A percentile compares a stretch with the other conserved stretches of the same genome.
Conservation (phyloP, 2,888 invertebrate species). For the Platycheirus rosarum region DNA sequence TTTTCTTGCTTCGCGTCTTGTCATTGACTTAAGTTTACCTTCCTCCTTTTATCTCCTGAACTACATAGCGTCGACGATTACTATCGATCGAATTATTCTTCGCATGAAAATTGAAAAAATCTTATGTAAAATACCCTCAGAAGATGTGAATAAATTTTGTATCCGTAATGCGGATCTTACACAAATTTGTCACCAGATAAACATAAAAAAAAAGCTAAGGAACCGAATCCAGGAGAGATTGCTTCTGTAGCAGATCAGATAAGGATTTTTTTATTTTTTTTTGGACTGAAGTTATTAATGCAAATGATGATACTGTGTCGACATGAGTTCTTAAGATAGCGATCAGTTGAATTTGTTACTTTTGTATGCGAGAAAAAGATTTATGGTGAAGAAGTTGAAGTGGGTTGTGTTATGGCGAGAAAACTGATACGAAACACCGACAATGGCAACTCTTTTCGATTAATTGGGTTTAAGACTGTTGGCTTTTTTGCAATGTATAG, state of each 20-base stretch:
- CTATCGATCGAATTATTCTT: conserved; percentile 2
- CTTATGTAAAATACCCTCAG: conserved; percentile 62
- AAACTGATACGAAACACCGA: neutral
- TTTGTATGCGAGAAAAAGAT: conserved; percentile 22
- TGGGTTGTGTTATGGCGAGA: conserved; percentile 4
- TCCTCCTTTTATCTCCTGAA: conserved; percentile 13
- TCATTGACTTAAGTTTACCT: conserved; percentile 60
- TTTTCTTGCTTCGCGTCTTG: conserved; percentile 11
- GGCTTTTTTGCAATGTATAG: too few relatives aligned
- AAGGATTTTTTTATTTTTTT: conserved; percentile 26
- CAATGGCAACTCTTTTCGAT: neutral
- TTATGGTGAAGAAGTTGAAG: conserved; percentile 12
- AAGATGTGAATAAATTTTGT: conserved; percentile 20
- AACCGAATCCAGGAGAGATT: conserved; percentile 55
- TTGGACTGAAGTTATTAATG: conserved; percentile 13
- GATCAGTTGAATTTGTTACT: conserved; percentile 48
- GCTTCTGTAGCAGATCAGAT: conserved; percentile 62
- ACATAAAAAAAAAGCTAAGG: conserved; percentile 66
- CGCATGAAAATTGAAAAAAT: conserved; percentile 41
- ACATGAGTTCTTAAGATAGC: conserved; percentile 70
- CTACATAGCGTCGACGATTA: too few relatives aligned
- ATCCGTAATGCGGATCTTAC: conserved; percentile 27
- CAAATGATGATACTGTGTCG: conserved; percentile 61
- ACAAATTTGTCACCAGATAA: conserved; percentile 72
- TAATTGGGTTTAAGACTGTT: neutral